These are phyloP conservation scores for Bucorvus abyssinicus DNA, from an alignment of 2,797 vertebrate species.

Conservation along the genomic window DNA sequence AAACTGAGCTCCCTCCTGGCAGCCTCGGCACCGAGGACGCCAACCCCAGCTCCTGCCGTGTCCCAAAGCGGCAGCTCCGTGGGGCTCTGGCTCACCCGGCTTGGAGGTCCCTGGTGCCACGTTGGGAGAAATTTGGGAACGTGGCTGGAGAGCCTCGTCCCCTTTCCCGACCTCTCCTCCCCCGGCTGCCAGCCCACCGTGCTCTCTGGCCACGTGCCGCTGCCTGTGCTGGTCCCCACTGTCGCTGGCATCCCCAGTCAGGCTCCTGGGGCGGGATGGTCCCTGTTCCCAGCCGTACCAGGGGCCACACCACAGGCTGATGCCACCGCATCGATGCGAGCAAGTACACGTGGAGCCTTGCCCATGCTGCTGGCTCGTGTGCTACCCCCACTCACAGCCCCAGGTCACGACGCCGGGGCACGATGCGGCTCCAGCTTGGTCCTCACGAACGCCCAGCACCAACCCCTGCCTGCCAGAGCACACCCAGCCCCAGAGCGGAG, in stretches of 20 bases:
- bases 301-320: accelerated
- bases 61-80: background rate
- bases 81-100: background rate
- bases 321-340: background rate
- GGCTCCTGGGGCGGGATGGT: background rate
- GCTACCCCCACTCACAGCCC: background rate
- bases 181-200: background rate
- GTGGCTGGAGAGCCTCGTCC: accelerated
- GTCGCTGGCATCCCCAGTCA: background rate
- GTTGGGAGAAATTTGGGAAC: background rate
- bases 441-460: accelerated
- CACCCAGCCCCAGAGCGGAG: accelerated
- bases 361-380: accelerated
- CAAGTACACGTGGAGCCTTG: accelerated
- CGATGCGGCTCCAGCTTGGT: accelerated
- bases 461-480: background rate
- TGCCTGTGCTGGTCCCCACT: background rate
- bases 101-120: background rate
- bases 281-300: accelerated
- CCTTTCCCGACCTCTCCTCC: background rate
- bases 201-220: background rate
- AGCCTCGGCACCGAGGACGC: accelerated
- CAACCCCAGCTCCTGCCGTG: background rate
- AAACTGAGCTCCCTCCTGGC: background rate
- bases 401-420: accelerated